A percentile compares a stretch with the other conserved stretches of the same genome.
phyloP scores from a whole-genome alignment of 2,888 invertebrate species.

The Boloria selene region DNA sequence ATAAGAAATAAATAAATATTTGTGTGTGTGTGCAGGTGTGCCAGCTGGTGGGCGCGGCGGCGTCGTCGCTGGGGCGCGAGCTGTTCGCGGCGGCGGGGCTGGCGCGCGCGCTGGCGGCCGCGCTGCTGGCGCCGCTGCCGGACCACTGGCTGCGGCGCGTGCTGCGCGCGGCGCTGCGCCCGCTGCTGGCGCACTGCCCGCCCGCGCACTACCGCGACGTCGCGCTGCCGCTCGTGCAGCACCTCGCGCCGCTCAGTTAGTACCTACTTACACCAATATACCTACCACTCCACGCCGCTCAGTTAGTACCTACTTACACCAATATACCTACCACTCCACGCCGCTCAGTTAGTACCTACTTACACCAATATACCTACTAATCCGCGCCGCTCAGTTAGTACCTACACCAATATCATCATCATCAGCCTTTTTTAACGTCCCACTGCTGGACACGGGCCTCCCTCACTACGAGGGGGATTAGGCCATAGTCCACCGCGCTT shows the following conservation, averaged over 20 bases:
- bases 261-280: slow-evolving; percentile 42
- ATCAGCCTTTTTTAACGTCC: too few species aligned
- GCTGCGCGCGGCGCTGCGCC: slow-evolving; percentile 92
- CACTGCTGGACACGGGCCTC: too few species aligned
- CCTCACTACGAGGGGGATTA: too few species aligned
- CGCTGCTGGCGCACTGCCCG: slow-evolving; percentile 93
- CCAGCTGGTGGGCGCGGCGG: slow-evolving; percentile 83
- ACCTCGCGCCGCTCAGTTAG: slow-evolving; percentile 90
- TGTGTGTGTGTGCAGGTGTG: slow-evolving; percentile 75
- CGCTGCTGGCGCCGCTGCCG: slow-evolving; percentile 89
- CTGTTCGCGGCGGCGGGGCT: slow-evolving; percentile 91
- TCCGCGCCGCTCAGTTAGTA: slow-evolving; percentile 90
- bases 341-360: slow-evolving; percentile 86
- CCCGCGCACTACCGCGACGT: slow-evolving; percentile 89
- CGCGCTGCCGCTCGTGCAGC: slow-evolving; percentile 89
- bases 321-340: slow-evolving; percentile 85
- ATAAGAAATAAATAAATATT: too few species aligned
- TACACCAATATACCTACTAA: slow-evolving; percentile 67
- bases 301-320: slow-evolving; percentile 80
- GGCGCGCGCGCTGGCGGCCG: slow-evolving; percentile 87
- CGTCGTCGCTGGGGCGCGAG: slow-evolving; percentile 91
- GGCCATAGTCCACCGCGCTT: too few species aligned
- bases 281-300: slow-evolving; percentile 90
- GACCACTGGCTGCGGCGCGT: slow-evolving; percentile 93
- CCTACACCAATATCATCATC: not conserved